Evolutionary conservation across 2,113 vertebrate genomes (phyloP).

Genomic region (Sapajus apella): DNA sequence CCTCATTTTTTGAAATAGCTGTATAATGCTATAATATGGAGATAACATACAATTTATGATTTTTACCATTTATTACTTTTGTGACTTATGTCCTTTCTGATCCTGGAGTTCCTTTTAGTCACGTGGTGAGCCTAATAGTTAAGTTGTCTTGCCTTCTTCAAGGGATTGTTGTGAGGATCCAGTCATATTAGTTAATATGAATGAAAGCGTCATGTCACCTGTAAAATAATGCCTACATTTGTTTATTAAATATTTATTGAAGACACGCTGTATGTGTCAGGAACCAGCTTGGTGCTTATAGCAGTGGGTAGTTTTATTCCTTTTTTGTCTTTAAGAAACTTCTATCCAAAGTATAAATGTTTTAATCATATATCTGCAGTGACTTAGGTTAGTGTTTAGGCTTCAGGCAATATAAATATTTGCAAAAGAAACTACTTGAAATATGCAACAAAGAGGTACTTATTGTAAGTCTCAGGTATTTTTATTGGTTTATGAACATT

Average conservation of each 20-base stretch:
- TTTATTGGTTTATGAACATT: conserved; percentile 41
- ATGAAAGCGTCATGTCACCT: background rate
- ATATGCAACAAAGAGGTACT: conserved; percentile 18
- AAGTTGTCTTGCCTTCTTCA: background rate
- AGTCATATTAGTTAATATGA: background rate
- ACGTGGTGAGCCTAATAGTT: background rate
- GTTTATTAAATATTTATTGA: background rate
- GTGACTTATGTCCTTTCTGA: background rate
- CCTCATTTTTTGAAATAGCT: background rate
- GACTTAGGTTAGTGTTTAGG: background rate
- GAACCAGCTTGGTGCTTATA: background rate
- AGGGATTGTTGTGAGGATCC: conserved; percentile 26
- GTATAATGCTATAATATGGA: background rate
- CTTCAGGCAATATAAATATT: conserved; percentile 14
- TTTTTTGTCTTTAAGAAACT: conserved; percentile 47
- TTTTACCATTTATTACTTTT: conserved; percentile 32
- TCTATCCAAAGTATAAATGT: conserved; percentile 28
- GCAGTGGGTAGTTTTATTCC: background rate
- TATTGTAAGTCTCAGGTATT: conserved; percentile 3
- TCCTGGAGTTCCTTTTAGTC: background rate
- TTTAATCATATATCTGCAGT: background rate
- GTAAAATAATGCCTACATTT: background rate
- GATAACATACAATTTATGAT: conserved; percentile 3
- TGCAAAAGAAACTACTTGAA: conserved; percentile 19
- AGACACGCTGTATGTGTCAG: background rate